phyloP scores from a whole-genome alignment of 2,797 vertebrate species.

The Leptodactylus fallax region DNA sequence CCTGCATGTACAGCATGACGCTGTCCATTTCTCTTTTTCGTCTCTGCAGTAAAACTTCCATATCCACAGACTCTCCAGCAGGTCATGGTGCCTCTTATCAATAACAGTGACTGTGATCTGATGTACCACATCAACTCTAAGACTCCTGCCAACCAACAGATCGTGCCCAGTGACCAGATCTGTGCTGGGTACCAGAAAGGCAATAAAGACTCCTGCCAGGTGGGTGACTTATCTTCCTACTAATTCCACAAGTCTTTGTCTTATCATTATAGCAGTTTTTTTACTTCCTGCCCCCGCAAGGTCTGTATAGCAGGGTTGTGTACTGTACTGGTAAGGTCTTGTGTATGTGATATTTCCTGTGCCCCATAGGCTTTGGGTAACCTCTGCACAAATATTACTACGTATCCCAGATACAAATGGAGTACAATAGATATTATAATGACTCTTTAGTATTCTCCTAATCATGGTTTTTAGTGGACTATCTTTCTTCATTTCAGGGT shows the following conservation, averaged over 20 bases:
- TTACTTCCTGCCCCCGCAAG: too few relatives aligned
- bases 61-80: constrained; percentile 11
- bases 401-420: too few relatives aligned
- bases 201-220: constrained; percentile 84
- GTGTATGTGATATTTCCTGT: too few relatives aligned
- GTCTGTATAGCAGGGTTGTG: too few relatives aligned
- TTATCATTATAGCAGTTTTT: too few relatives aligned
- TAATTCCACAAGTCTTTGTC: too few relatives aligned
- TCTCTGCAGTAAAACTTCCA: background rate
- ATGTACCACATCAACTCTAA: constrained; percentile 64
- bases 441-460: background rate
- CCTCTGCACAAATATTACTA: too few relatives aligned
- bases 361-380: background rate
- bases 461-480: background rate
- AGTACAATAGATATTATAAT: too few relatives aligned
- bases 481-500: background rate
- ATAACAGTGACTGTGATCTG: background rate
- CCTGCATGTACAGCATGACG: too few relatives aligned
- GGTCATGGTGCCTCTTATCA: constrained; percentile 19
- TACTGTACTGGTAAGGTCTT: background rate
- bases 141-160: constrained; percentile 30
- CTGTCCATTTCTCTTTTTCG: background rate
- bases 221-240: constrained; percentile 56
- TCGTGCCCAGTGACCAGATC: constrained; percentile 77
- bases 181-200: constrained; percentile 79